phyloP scores from a whole-genome alignment of 92 coral and sea anemone genomes.

The Heteractis magnifica region DNA sequence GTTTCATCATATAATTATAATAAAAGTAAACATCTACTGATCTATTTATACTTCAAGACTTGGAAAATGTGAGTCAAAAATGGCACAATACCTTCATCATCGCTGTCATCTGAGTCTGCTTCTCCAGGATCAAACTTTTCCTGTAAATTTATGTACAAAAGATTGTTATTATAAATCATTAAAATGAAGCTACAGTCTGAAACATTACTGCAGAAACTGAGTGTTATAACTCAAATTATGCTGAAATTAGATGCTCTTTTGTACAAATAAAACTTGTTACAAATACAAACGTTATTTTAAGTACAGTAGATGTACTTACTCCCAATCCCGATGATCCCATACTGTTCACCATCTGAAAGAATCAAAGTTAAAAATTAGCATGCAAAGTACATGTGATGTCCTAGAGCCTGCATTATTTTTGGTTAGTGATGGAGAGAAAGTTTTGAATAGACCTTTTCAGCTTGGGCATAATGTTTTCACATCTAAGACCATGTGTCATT shows the following conservation, averaged over 20 bases:
- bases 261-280: too few species aligned
- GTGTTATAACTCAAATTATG: background rate
- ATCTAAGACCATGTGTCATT: too few species aligned
- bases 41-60: too few species aligned
- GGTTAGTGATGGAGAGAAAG: too few species aligned
- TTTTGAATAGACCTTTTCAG: too few species aligned
- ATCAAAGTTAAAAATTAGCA: background rate
- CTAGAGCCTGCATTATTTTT: background rate
- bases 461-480: too few species aligned
- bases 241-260: background rate
- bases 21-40: background rate
- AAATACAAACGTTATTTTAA: too few species aligned
- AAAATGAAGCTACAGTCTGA: too few species aligned
- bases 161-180: too few species aligned
- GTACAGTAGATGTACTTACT: conserved; percentile 15
- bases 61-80: too few species aligned
- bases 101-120: conserved; percentile 76
- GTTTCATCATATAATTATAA: background rate
- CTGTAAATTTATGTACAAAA: background rate
- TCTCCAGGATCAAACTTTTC: conserved; percentile 48
- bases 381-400: background rate
- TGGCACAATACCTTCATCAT: conserved; percentile 63
- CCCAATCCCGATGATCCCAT: conserved; percentile 79
- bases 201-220: too few species aligned
- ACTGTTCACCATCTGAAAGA: conserved; percentile 69